These are phyloP conservation scores for Caenorhabditis wallacei DNA, from an alignment of 2,888 invertebrate species.

Conservation along the genomic window DNA sequence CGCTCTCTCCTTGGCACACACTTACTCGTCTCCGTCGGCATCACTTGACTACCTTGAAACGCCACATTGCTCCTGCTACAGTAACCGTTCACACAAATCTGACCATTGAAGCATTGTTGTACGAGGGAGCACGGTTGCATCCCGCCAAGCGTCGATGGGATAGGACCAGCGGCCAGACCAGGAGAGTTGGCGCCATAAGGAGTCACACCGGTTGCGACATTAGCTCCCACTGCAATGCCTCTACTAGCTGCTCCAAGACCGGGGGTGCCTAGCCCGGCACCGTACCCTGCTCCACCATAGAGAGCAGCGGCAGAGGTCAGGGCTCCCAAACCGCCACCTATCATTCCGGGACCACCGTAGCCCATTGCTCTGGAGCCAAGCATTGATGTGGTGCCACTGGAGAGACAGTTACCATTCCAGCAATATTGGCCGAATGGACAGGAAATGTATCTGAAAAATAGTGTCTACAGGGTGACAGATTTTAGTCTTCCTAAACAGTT, in stretches of 20 bases:
- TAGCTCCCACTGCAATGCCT: slow-evolving; percentile 55
- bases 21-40: slow-evolving; percentile 75
- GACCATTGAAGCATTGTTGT: slow-evolving; percentile 82
- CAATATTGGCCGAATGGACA: slow-evolving; percentile 82
- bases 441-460: slow-evolving; percentile 72
- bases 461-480: too few relatives aligned
- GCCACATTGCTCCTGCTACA: slow-evolving; percentile 81
- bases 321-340: slow-evolving; percentile 68
- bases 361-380: slow-evolving; percentile 63
- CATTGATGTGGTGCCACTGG: slow-evolving; percentile 62
- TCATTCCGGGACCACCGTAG: slow-evolving; percentile 39
- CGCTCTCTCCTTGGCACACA: neutral
- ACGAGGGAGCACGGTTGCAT: slow-evolving; percentile 79
- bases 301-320: slow-evolving; percentile 75
- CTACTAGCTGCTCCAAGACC: slow-evolving; percentile 46
- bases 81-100: slow-evolving; percentile 82
- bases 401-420: slow-evolving; percentile 80
- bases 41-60: slow-evolving; percentile 79
- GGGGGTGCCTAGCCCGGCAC: too few relatives aligned
- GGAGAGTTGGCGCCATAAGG: slow-evolving; percentile 47
- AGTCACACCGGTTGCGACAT: slow-evolving; percentile 54
- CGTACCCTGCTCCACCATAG: slow-evolving; percentile 47
- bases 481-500: neutral
- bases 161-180: slow-evolving; percentile 41
- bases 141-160: slow-evolving; percentile 60